Conservation (phyloP, 2,797 vertebrate genomes). For the Alfaro cultratus region DNA sequence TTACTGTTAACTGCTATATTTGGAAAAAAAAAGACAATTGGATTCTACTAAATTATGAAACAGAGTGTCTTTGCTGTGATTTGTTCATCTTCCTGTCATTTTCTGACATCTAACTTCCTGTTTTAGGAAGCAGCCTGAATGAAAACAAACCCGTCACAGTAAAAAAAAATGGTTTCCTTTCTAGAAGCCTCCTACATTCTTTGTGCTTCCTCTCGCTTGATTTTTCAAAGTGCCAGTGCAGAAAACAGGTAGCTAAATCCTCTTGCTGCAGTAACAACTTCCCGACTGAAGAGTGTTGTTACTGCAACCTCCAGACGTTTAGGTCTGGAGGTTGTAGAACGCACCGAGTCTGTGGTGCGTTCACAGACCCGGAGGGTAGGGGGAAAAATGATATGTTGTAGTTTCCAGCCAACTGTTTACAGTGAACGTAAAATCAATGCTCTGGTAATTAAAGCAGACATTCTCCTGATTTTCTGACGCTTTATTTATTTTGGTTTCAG, state of each 20-base stretch:
- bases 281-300: not conserved
- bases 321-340: too few species aligned
- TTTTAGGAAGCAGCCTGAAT: not conserved
- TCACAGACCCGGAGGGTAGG: not conserved
- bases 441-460: not conserved
- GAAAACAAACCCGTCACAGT: not conserved
- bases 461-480: not conserved
- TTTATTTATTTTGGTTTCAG: constrained; percentile 67
- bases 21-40: not conserved
- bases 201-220: not conserved
- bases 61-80: not conserved
- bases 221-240: not conserved
- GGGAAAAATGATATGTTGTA: not conserved
- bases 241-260: not conserved
- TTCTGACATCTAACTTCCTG: not conserved
- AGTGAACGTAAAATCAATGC: not conserved
- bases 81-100: not conserved
- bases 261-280: not conserved
- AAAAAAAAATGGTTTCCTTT: not conserved
- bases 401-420: not conserved
- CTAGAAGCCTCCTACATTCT: not conserved
- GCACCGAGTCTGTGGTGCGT: too few species aligned
- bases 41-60: not conserved
- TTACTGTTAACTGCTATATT: not conserved
- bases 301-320: not conserved